Evolutionary conservation across 2,113 vertebrate species (phyloP).

Genomic region (Toxostoma redivivum): DNA sequence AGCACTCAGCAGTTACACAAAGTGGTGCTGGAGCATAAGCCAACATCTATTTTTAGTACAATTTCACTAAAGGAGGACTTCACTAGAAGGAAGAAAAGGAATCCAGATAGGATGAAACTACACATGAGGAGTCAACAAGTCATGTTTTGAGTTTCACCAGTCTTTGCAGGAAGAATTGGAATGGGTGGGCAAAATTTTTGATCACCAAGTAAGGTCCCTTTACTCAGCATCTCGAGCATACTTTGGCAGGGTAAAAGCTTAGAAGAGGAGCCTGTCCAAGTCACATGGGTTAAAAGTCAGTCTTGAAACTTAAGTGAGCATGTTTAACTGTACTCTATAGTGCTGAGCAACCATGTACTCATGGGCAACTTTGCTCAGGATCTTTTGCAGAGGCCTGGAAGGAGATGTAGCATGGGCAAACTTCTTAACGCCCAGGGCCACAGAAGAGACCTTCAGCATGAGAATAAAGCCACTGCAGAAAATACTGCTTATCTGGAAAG

Average conservation of each 20-base stretch:
- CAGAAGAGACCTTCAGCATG: background rate
- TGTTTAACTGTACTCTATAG: background rate
- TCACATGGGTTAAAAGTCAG: background rate
- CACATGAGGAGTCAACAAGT: background rate
- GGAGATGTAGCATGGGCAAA: fast-evolving
- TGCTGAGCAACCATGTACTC: background rate
- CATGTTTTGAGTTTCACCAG: background rate
- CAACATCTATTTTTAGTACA: background rate
- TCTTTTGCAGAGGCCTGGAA: background rate
- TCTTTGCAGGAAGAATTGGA: background rate
- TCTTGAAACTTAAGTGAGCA: background rate
- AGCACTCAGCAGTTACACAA: background rate
- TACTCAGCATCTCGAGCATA: background rate
- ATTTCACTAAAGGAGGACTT: background rate
- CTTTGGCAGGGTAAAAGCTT: background rate
- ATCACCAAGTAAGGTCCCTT: background rate
- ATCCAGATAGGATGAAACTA: background rate
- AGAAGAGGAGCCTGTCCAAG: background rate
- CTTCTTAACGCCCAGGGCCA: background rate
- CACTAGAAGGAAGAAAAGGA: background rate
- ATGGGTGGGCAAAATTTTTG: background rate
- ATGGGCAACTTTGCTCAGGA: background rate
- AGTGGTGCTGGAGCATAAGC: background rate
- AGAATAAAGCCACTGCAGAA: background rate
- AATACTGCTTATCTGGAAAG: background rate